Base-by-base conservation (phyloP, 2,888 invertebrate species). In the Beris morrisii region DNA sequence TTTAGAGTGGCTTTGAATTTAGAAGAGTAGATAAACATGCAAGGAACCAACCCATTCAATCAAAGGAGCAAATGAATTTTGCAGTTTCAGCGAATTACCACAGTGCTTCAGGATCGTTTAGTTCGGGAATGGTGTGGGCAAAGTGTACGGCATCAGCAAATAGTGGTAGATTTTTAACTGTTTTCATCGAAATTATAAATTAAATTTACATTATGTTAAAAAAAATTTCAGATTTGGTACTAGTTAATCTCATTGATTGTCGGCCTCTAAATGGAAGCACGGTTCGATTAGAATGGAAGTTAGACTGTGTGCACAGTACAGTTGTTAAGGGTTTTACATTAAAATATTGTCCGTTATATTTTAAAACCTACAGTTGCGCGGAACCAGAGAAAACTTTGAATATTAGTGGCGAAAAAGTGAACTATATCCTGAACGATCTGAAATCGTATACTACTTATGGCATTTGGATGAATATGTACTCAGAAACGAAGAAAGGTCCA, bases 101-200 rank as follows among this genome's bases (percentile, higher is more conserved):
- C 0, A 78, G 77, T 4, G 84, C 83, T 69, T 38, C 38, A 3
- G 52, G 38, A 9, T 50, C 43, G 9, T 50, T 43, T 5, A 92
- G 91, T 71, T 92, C 92, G 76, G 93, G 93, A 1, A 91, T 94
- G 89, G 84, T 88, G 11, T 93, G 93, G 93, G 89, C 92, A 9
- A 85, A 86, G 44, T 94, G 94, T 61, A 76, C 76, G 3, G 75
- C 53, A 68, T 44, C 1, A 22, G 2, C 22, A 2, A 22, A 66
- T 43, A 66, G 69, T 30, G 80, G 68, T 69, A 46, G 12, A 56
- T 65, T 30, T 61, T 32, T 50, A n/a, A 12, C 22, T 22, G 22
- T 22, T 22, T 22, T 2, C 22, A 22, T 22, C 3, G 3, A n/a
- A n/a, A n/a, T n/a, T n/a, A n/a, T n/a, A 22, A 22, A n/a, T 11